Evolutionary conservation across 2,888 invertebrate species (phyloP).

Genomic region (Muschampia plurimacula): DNA sequence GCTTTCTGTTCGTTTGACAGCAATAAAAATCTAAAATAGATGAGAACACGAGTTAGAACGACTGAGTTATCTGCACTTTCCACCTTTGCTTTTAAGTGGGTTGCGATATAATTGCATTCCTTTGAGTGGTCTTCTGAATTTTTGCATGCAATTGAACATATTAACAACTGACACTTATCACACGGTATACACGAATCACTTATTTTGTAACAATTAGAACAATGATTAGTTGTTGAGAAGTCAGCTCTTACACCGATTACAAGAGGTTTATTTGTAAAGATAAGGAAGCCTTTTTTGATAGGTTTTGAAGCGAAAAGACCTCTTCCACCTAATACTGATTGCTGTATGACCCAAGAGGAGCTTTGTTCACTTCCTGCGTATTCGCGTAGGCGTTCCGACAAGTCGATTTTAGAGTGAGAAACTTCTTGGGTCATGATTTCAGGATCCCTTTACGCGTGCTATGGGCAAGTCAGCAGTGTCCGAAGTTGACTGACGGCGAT

Average conservation of each 20-base stretch:
- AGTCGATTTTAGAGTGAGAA: constrained; percentile 7
- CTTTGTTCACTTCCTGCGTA: constrained; percentile 46
- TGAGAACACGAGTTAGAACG: constrained; percentile 56
- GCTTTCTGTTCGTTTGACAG: constrained; percentile 67
- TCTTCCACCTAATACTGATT: constrained; percentile 87
- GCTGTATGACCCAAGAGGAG: constrained; percentile 83
- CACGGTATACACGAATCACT: constrained; percentile 75
- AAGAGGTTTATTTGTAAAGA: constrained; percentile 89
- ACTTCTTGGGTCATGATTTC: constrained; percentile 17
- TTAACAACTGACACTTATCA: constrained; percentile 87
- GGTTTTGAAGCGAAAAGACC: constrained; percentile 88
- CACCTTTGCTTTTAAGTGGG: constrained; percentile 73
- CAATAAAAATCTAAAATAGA: constrained; percentile 64
- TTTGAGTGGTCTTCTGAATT: constrained; percentile 79
- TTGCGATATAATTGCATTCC: constrained; percentile 87
- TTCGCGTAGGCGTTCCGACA: constrained; percentile 25
- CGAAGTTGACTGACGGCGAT: constrained; percentile 48
- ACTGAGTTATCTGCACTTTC: constrained; percentile 49
- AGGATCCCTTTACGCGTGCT: constrained; percentile 40
- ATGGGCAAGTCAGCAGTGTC: constrained; percentile 42
- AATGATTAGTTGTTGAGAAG: constrained; percentile 80
- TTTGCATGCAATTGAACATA: constrained; percentile 88
- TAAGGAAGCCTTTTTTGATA: constrained; percentile 87
- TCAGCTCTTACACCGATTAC: constrained; percentile 88
- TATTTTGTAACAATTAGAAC: constrained; percentile 87